These are phyloP conservation scores for Phocoena sinus DNA, from an alignment of 2,113 vertebrate genomes.

Conservation along the genomic window DNA sequence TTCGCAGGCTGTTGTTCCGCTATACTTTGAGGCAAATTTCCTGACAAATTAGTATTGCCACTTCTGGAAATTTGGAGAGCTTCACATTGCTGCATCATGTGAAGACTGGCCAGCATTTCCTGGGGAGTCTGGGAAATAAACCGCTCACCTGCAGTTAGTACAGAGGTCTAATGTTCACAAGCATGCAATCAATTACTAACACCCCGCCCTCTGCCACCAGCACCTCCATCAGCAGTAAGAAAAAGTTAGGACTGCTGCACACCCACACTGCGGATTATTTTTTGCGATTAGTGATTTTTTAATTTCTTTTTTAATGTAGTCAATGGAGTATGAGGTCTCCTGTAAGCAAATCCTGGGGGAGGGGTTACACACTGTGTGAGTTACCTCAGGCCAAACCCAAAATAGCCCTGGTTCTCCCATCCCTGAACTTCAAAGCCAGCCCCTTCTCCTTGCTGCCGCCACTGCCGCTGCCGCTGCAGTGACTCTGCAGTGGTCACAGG, in stretches of 20 bases:
- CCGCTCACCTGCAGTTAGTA: not conserved
- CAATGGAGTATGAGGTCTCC: not conserved
- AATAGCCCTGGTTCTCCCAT: constrained; percentile 27
- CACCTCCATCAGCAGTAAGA: not conserved
- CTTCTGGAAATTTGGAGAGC: not conserved
- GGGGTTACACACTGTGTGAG: not conserved
- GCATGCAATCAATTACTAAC: rapidly evolving
- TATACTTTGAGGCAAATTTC: not conserved
- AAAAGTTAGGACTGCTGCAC: not conserved
- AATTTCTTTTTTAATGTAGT: not conserved
- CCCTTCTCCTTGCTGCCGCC: not conserved
- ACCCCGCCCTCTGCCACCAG: not conserved
- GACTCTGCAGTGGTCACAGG: constrained; percentile 8
- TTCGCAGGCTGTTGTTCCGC: not conserved
- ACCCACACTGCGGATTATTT: not conserved
- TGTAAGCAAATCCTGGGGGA: not conserved
- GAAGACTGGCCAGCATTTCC: not conserved
- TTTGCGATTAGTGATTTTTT: not conserved
- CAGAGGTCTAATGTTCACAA: not conserved
- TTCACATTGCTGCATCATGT: not conserved
- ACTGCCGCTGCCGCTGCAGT: not conserved
- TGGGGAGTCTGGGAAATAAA: not conserved
- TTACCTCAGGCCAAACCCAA: constrained; percentile 41
- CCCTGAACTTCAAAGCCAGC: constrained; percentile 60
- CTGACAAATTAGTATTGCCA: not conserved